Percentiles rank a stretch among this genome's conserved stretches.
Conservation (phyloP, 2,113 vertebrate genomes). For the Pimephales promelas region DNA sequence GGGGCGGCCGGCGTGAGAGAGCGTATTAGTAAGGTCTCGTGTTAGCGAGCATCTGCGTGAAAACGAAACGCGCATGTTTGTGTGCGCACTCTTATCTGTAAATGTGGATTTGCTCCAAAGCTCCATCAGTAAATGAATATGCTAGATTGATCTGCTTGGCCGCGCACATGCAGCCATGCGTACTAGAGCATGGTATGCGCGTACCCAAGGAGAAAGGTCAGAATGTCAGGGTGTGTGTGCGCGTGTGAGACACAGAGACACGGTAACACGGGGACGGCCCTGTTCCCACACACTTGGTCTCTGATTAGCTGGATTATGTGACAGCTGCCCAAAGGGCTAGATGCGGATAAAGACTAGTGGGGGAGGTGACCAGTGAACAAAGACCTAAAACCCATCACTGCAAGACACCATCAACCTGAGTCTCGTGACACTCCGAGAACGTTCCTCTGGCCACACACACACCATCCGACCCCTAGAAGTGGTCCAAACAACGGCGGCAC, state of each 20-base stretch:
- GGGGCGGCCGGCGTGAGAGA: constrained; percentile 61
- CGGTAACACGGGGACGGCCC: constrained; percentile 32
- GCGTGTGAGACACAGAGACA: constrained; percentile 1
- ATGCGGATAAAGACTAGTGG: constrained; percentile 59
- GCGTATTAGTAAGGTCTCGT: constrained; percentile 46
- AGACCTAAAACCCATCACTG: constrained; percentile 70
- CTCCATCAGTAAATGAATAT: constrained; percentile 37
- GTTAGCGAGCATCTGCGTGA: constrained; percentile 25
- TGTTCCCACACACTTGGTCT: constrained; percentile 58
- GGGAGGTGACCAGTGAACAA: constrained; percentile 73
- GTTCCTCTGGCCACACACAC: constrained; percentile 44
- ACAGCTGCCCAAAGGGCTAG: constrained; percentile 81
- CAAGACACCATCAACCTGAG: constrained; percentile 53
- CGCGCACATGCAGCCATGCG: background rate
- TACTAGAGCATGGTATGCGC: background rate
- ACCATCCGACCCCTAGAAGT: constrained; percentile 32
- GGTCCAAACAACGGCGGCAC: background rate
- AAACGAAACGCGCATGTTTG: constrained; percentile 7
- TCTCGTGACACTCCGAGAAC: constrained; percentile 44
- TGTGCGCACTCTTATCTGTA: constrained; percentile 25
- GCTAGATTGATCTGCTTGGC: constrained; percentile 27
- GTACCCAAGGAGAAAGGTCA: constrained; percentile 32
- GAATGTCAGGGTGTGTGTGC: constrained; percentile 19
- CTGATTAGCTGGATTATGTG: constrained; percentile 85
- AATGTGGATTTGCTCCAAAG: constrained; percentile 29